These are phyloP conservation scores for Alcedo atthis DNA, from an alignment of 2,797 vertebrate genomes.

Conservation along the genomic window DNA sequence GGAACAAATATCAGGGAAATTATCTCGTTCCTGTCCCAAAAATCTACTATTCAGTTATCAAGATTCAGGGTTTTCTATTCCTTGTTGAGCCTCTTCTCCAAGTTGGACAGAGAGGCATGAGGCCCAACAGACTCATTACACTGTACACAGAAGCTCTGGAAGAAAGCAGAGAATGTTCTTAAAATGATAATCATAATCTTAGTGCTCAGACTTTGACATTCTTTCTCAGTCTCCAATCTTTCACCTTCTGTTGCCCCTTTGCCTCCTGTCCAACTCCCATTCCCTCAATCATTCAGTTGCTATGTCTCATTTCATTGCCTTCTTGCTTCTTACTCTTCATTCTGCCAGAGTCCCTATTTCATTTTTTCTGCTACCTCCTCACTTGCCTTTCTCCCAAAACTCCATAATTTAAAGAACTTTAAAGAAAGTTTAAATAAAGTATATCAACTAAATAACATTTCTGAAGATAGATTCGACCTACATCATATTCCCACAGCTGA, in stretches of 20 bases:
- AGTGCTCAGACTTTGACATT: background rate
- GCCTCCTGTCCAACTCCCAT: background rate
- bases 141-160: background rate
- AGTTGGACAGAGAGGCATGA: background rate
- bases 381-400: background rate
- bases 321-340: background rate
- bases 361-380: background rate
- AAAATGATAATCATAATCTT: background rate
- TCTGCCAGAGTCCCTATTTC: background rate
- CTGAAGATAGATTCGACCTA: background rate
- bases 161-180: background rate
- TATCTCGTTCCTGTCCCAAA: background rate
- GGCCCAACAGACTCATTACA: background rate
- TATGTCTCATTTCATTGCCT: background rate
- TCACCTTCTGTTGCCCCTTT: background rate
- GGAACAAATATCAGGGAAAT: background rate
- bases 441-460: background rate
- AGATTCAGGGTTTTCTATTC: background rate
- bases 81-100: background rate
- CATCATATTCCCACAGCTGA: background rate
- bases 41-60: background rate
- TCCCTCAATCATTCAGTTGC: background rate
- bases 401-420: background rate
- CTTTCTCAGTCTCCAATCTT: background rate
- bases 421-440: background rate